A percentile compares a stretch with the other conserved stretches of the same genome.
Conservation (phyloP, 2,888 invertebrate species). For the Sclerodermus sp. region DNA sequence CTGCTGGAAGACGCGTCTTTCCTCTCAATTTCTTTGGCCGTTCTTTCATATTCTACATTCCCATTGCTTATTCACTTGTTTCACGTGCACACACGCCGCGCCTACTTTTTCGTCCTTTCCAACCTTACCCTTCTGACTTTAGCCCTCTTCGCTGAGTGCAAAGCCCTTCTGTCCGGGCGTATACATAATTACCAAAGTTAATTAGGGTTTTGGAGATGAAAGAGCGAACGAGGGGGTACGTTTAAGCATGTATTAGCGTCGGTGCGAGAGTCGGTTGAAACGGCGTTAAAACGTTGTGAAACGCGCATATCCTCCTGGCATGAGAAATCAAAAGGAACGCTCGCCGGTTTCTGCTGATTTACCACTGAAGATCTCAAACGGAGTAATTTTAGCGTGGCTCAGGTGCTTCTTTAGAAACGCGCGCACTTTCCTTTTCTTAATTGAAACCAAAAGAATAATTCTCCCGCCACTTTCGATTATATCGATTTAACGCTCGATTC, state of each 20-base stretch:
- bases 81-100: too few relatives aligned
- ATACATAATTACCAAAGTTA: slow-evolving; percentile 43
- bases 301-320: slow-evolving; percentile 1
- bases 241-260: slow-evolving; percentile 28
- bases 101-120: background rate
- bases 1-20: too few relatives aligned
- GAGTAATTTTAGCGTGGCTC: slow-evolving; percentile 4
- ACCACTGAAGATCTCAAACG: background rate
- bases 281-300: slow-evolving; percentile 19
- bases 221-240: slow-evolving; percentile 19
- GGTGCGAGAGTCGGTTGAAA: slow-evolving; percentile 9
- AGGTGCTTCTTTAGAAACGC: background rate
- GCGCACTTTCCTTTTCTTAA: too few relatives aligned
- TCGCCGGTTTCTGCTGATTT: background rate
- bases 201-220: slow-evolving; percentile 41
- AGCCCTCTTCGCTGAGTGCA: slow-evolving; percentile 8
- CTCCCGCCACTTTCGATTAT: too few relatives aligned
- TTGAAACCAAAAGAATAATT: too few relatives aligned
- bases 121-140: background rate
- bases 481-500: too few relatives aligned
- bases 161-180: slow-evolving; percentile 23
- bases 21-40: too few relatives aligned
- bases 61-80: too few relatives aligned
- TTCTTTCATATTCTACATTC: too few relatives aligned
- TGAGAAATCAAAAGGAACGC: slow-evolving; percentile 2